Percentiles rank a stretch among this genome's conserved stretches.
These are phyloP conservation scores for Mastigias papua DNA, from an alignment of 30 jellyfish, hydroid and myxozoan genomes.

Conservation along the genomic window DNA sequence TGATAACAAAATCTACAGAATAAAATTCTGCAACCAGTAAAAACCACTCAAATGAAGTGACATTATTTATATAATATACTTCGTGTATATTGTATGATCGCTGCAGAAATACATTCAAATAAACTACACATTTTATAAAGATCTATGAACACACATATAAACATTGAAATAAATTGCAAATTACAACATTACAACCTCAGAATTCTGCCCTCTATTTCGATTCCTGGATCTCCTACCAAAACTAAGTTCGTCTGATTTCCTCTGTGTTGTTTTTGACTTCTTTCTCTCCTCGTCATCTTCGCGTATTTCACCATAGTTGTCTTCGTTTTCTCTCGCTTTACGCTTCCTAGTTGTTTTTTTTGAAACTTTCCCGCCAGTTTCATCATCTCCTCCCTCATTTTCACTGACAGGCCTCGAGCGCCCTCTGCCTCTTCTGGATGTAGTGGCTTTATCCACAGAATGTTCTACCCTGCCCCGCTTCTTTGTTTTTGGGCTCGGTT, in stretches of 20 bases:
- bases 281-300: not conserved
- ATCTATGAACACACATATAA: too few relatives aligned
- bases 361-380: slow-evolving; percentile 12
- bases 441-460: slow-evolving; percentile 1
- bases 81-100: too few relatives aligned
- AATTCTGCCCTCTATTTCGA: slow-evolving; percentile 64
- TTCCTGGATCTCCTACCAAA: slow-evolving; percentile 70
- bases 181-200: too few relatives aligned
- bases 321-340: slow-evolving; percentile 25
- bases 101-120: too few relatives aligned
- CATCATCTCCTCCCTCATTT: slow-evolving; percentile 14
- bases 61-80: too few relatives aligned
- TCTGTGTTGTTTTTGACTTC: not conserved
- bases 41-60: too few relatives aligned
- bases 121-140: too few relatives aligned
- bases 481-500: slow-evolving; percentile 41
- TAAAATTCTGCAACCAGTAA: too few relatives aligned
- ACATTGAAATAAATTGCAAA: too few relatives aligned
- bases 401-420: slow-evolving; percentile 7
- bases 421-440: not conserved
- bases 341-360: slow-evolving; percentile 27
- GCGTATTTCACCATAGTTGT: not conserved
- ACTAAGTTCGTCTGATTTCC: slow-evolving; percentile 16
- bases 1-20: too few relatives aligned
- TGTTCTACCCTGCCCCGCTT: not conserved